Evolutionary conservation across 2,113 vertebrate genomes (phyloP), one percentile per base, ranked within the genome.

Genomic region (Macaca mulatta): DNA sequence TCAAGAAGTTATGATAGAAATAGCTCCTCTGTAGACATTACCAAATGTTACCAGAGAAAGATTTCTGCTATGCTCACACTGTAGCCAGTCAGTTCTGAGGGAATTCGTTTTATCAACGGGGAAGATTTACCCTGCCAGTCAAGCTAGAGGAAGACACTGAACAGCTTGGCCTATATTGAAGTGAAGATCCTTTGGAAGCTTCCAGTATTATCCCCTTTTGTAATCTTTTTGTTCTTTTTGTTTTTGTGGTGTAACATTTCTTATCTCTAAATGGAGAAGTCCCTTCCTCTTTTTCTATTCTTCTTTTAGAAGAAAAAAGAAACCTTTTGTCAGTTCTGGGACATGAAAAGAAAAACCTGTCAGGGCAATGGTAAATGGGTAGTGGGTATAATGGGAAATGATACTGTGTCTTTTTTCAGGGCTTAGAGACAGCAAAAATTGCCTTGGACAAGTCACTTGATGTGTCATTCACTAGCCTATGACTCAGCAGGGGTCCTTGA

Each of bases 1-100:
- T 94, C 80, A 97, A 98, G 93, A 80, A 92, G 88, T 97, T 98
- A 97, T 74, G 78, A 87, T 12, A 97, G 59, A 90, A 97, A 97
- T 95, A 96, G 8, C 45, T 97, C 97, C 48, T 14, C 83, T 83
- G 10, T 67, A 96, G 94, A 97, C 50, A 93, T 96, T 96, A 98
- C 88, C 92, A 98, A 93, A 96, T 97, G 70, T 95, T 97, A 81
- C 20, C 94, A 40, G 86, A 95, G 61, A 96, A 90, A 78, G 59
- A 40, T 61, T 97, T 92, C 97, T 97, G 83, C 50, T 97, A 35
- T 52, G 87, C 43, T 61, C 23, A 97, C 82, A 97, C 35, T n/a
- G 87, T 85, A 98, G 40, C 55, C 67, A 92, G 77, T 96, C 35
- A 98, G 30, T 11, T 96, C 94, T 52, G 74, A 96, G 70, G 40